Evolutionary conservation across 2,797 vertebrate genomes (phyloP), one percentile per base, ranked within the genome.

Genomic region (Lepus townsendii): DNA sequence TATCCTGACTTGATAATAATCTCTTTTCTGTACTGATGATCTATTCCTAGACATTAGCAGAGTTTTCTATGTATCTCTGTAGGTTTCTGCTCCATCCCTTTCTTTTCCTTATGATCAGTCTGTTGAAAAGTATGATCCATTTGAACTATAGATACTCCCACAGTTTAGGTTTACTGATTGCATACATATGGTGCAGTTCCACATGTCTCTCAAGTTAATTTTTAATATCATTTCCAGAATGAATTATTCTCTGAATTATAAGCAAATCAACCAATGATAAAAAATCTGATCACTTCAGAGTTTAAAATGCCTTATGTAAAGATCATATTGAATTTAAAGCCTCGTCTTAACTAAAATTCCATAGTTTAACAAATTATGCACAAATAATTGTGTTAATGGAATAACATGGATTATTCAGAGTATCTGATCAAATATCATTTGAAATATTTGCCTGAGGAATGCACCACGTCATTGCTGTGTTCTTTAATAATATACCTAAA

Each of bases 221-320:
- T 71, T 90, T 77, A 80, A 72, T 14, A 57, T 7, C 24, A 75
- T 27, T 20, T 62, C 14, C 27, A 78, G 27, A 90, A 75, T 4
- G 27, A 95, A 87, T 35, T 10, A 88, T 62, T 79, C 38, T 83
- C 52, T 35, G 22, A 87, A 63, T 72, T 91, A 77, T 22, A 62
- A 80, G 78, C 54, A 83, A 72, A 90, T 77, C 63, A 88, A 63
- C n/a, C 30, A 90, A 84, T 62, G n/a, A 96, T 75, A 79, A 80
- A 91, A 57, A 84, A 80, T 42, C 14, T 47, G 69, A 75, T 60
- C 71, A 32, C 24, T 71, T 68, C 50, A 91, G 93, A 92, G 22
- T 60, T 83, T 60, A 91, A 95, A 69, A 65, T 90, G 54, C 7
- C 63, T 65, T 87, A 3, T 54, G 2, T 63, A 88, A 90, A 78